Evolutionary conservation across 2,113 vertebrate species (phyloP).

Genomic region (Forbesichthys papilliferus): DNA sequence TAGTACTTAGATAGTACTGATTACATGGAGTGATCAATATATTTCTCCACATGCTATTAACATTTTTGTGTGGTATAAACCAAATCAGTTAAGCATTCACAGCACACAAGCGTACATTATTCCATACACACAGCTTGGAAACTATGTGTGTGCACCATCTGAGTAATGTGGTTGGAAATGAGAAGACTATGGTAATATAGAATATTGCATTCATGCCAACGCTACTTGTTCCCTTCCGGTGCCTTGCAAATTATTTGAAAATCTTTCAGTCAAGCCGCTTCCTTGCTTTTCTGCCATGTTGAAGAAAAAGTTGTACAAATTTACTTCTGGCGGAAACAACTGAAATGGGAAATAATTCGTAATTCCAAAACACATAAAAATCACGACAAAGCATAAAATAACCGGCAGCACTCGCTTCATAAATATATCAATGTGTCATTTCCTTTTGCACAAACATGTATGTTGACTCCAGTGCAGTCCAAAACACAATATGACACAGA

Average conservation of each 20-base stretch:
- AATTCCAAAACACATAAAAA: conserved; percentile 54
- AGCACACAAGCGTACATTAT: background rate
- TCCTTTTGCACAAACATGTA: conserved; percentile 43
- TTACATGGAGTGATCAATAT: too few relatives aligned
- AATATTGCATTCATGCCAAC: conserved; percentile 35
- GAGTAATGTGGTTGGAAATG: conserved; percentile 28
- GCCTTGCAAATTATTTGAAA: conserved; percentile 30
- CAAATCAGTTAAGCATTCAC: background rate
- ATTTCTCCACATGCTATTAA: background rate
- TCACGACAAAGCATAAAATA: conserved; percentile 54
- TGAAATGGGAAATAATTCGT: conserved; percentile 48
- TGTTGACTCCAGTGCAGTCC: conserved; percentile 46
- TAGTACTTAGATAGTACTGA: background rate
- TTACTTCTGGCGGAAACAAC: conserved; percentile 40
- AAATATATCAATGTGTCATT: conserved; percentile 71
- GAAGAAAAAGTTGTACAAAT: conserved; percentile 42
- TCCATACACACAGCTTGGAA: background rate
- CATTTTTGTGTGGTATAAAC: background rate
- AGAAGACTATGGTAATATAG: conserved; percentile 18
- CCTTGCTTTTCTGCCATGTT: conserved; percentile 27
- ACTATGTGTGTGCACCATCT: conserved; percentile 24
- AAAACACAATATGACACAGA: conserved; percentile 31
- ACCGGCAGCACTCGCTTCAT: conserved; percentile 59
- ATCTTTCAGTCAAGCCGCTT: conserved; percentile 31
- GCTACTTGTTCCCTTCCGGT: conserved; percentile 29